Conservation (phyloP, 2,797 vertebrate species). For the Alosa sapidissima region DNA sequence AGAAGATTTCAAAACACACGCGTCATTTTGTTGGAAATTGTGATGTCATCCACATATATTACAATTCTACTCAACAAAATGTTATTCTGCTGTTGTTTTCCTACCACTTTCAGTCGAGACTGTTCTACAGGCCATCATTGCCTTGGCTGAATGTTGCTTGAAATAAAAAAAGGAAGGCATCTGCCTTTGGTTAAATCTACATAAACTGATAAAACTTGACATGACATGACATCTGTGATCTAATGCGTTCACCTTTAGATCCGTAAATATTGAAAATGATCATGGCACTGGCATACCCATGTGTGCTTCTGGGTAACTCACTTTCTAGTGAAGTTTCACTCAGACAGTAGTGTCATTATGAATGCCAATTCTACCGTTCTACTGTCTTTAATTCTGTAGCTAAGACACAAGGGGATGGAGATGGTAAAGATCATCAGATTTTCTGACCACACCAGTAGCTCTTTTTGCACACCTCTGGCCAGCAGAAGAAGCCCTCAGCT, state of each 20-base stretch:
- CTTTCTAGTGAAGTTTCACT: background rate
- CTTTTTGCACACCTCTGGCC: background rate
- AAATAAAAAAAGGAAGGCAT: too few species aligned
- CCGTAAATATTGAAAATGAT: background rate
- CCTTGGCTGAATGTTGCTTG: too few species aligned
- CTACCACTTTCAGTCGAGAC: background rate
- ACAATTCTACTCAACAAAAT: background rate
- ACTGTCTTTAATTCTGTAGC: background rate
- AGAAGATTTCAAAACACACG: background rate
- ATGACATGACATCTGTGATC: too few species aligned
- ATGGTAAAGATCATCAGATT: background rate
- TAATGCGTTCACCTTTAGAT: too few species aligned
- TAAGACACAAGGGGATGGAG: background rate
- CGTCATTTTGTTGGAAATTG: background rate
- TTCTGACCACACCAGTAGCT: background rate
- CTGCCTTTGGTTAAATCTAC: too few species aligned
- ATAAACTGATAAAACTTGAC: too few species aligned
- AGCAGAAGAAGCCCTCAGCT: background rate
- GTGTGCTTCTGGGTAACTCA: background rate
- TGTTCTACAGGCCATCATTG: too few species aligned
- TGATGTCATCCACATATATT: background rate
- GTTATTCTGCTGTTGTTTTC: background rate
- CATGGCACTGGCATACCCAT: background rate
- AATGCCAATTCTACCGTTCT: background rate
- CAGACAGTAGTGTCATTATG: background rate